Conservation (phyloP, 2,888 invertebrate genomes). For the Rhimphoctona megacephalus region DNA sequence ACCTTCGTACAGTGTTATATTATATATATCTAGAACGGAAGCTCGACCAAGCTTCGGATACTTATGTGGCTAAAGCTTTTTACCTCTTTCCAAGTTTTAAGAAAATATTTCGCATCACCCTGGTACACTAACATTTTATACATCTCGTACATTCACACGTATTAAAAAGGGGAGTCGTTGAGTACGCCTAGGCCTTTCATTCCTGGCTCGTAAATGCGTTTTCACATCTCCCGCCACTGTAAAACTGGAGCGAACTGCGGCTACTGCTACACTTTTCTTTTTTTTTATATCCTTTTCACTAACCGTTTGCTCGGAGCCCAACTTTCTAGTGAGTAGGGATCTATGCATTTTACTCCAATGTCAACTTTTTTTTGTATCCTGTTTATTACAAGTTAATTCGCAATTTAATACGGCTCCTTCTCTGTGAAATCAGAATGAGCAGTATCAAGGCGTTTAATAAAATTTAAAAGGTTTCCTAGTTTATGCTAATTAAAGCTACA, state of each 20-base stretch:
- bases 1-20: not conserved
- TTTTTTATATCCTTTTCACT: slow-evolving; percentile 20
- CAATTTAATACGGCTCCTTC: not conserved
- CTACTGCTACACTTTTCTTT: slow-evolving; percentile 6
- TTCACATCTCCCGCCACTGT: slow-evolving; percentile 25
- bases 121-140: slow-evolving; percentile 5
- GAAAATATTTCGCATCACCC: slow-evolving; percentile 48
- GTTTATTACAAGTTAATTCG: not conserved
- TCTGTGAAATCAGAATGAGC: not conserved
- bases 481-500: not conserved
- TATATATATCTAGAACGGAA: slow-evolving; percentile 1
- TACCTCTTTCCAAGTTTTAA: slow-evolving; percentile 39
- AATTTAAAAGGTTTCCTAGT: not conserved
- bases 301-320: not conserved
- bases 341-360: slow-evolving; percentile 9
- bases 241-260: slow-evolving; percentile 38
- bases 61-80: slow-evolving; percentile 48
- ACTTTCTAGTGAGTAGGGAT: slow-evolving; percentile 14
- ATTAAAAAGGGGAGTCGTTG: slow-evolving; percentile 11
- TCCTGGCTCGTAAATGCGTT: slow-evolving; percentile 31
- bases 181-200: slow-evolving; percentile 44
- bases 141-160: slow-evolving; percentile 25
- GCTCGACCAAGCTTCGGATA: slow-evolving; percentile 25
- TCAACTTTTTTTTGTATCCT: not conserved
- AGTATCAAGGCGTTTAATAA: not conserved